A percentile compares a stretch with the other conserved stretches of the same genome.
phyloP scores from a whole-genome alignment of 2,888 invertebrate genomes.

The Eupsilia transversa region DNA sequence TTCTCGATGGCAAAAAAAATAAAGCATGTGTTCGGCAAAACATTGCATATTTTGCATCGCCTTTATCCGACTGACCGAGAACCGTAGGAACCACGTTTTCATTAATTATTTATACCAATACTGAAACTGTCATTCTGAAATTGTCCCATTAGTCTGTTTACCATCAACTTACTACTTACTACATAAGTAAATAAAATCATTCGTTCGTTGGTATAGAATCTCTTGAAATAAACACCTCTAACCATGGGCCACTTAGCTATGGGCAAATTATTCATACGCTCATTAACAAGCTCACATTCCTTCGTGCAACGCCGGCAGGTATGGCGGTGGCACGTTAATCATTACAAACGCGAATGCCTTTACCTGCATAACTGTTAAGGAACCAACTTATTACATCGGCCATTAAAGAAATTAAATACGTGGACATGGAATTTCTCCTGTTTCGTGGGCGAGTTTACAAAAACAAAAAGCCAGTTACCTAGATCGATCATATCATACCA shows the following conservation, averaged over 20 bases:
- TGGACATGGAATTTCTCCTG: not conserved
- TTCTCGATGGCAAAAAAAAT: not conserved
- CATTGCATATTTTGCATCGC: not conserved
- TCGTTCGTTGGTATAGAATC: not conserved
- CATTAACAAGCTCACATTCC: constrained; percentile 43
- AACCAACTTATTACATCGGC: constrained; percentile 12
- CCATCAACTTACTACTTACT: not conserved
- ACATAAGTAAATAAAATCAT: not conserved
- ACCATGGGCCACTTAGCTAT: not conserved
- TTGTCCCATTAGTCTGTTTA: too few relatives aligned
- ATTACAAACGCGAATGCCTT: constrained; percentile 18
- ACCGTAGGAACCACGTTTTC: not conserved
- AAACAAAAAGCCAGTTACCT: not conserved
- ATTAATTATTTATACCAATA: not conserved
- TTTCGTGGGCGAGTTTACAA: constrained; percentile 24
- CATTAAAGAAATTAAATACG: constrained; percentile 34
- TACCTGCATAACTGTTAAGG: constrained; percentile 26
- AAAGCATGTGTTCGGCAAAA: not conserved
- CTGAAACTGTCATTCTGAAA: not conserved
- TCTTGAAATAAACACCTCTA: constrained; percentile 14
- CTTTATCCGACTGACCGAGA: not conserved
- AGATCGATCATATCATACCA: not conserved
- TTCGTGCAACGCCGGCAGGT: constrained; percentile 19
- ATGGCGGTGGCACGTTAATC: constrained; percentile 12
- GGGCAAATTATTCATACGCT: constrained; percentile 44